Conservation (phyloP, 2,888 invertebrate genomes). For the Orchestes rusci region DNA sequence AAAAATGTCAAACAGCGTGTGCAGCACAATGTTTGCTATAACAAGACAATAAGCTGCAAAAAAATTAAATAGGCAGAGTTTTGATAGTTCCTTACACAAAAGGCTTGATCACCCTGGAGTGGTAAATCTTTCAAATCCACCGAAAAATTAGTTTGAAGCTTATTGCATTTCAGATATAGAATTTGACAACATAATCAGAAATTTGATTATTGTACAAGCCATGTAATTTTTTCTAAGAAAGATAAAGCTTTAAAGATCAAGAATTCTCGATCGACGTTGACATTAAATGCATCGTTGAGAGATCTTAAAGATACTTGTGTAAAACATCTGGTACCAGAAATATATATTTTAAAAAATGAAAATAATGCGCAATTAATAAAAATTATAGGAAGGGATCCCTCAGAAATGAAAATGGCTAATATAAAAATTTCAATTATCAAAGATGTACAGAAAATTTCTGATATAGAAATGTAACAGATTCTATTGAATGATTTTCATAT, state of each 20-base stretch:
- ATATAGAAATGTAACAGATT: too few relatives aligned
- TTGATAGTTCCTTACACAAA: neutral
- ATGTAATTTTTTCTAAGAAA: neutral
- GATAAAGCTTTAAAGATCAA: neutral
- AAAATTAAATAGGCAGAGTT: neutral
- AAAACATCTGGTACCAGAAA: too few relatives aligned
- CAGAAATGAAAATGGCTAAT: too few relatives aligned
- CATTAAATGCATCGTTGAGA: too few relatives aligned
- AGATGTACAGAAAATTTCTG: too few relatives aligned
- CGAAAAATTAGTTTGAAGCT: neutral
- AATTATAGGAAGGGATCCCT: too few relatives aligned
- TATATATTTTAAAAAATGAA: too few relatives aligned
- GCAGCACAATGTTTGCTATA: neutral
- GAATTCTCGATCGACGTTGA: neutral
- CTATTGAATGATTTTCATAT: too few relatives aligned
- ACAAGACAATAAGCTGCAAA: neutral
- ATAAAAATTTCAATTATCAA: too few relatives aligned
- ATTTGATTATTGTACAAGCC: neutral
- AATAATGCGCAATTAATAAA: too few relatives aligned
- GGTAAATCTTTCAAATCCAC: neutral
- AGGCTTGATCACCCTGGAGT: neutral
- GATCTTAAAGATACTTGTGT: too few relatives aligned
- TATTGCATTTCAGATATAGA: neutral
- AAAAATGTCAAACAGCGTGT: neutral
- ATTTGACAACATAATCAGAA: neutral